A percentile compares a stretch with the other conserved stretches of the same genome.
Evolutionary conservation across 2,888 invertebrate genomes (phyloP).

Genomic region (Acronicta leporina): DNA sequence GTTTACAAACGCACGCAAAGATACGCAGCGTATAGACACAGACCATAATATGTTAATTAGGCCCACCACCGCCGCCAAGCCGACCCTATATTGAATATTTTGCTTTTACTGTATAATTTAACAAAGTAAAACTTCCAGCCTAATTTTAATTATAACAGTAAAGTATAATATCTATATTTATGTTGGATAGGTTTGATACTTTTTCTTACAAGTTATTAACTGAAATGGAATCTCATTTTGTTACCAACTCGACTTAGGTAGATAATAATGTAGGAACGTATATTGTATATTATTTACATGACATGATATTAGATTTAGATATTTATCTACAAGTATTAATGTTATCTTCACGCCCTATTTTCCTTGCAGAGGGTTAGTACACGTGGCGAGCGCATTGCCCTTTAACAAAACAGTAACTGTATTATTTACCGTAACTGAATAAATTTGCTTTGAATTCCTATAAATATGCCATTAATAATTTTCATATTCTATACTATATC

Average conservation of each 20-base stretch:
- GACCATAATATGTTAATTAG: constrained; percentile 78
- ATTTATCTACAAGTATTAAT: constrained; percentile 18
- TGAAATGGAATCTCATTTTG: not conserved
- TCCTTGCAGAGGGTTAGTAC: constrained; percentile 12
- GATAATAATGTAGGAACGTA: not conserved
- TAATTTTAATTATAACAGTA: constrained; percentile 44
- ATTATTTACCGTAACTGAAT: too few relatives aligned
- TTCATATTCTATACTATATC: too few relatives aligned
- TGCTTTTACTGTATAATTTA: constrained; percentile 75
- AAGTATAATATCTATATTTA: constrained; percentile 21
- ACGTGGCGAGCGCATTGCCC: constrained; percentile 33
- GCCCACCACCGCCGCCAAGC: constrained; percentile 66
- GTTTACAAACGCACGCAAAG: constrained; percentile 69
- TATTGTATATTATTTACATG: not conserved
- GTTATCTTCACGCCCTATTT: constrained; percentile 35
- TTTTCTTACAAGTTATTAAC: not conserved
- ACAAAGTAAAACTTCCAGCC: constrained; percentile 66
- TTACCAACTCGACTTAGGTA: not conserved
- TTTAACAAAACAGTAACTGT: not conserved
- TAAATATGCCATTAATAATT: too few relatives aligned
- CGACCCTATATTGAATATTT: constrained; percentile 78
- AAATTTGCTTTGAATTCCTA: not conserved
- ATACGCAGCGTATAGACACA: constrained; percentile 63
- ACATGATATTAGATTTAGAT: not conserved
- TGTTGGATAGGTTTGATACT: constrained; percentile 7